Evolutionary conservation across 2,888 invertebrate species (phyloP).

Genomic region (Baccha elongata): DNA sequence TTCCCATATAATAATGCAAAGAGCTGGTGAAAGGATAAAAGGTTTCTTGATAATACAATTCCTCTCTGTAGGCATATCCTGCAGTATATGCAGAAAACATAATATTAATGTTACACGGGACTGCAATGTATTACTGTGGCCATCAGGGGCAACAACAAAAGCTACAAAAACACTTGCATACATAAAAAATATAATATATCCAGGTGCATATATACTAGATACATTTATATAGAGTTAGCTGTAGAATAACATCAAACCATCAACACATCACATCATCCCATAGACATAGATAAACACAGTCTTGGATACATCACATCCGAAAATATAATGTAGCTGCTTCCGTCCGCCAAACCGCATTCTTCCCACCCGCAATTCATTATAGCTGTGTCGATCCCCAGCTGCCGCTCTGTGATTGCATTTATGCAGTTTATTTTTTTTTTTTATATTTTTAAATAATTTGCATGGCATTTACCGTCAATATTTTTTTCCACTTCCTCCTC

Average conservation of each 20-base stretch:
- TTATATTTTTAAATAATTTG: conserved; percentile 56
- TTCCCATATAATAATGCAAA: conserved; percentile 15
- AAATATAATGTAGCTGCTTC: conserved; percentile 62
- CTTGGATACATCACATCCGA: conserved; percentile 52
- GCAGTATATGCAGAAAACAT: conserved; percentile 27
- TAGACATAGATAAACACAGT: conserved; percentile 39
- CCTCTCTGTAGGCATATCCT: conserved; percentile 18
- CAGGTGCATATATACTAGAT: conserved; percentile 31
- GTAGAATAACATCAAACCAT: conserved; percentile 39
- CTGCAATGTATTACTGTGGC: conserved; percentile 52
- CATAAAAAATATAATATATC: conserved; percentile 16
- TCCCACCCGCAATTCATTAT: conserved; percentile 34
- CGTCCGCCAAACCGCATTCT: conserved; percentile 46
- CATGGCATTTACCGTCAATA: conserved; percentile 65
- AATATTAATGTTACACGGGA: conserved; percentile 59
- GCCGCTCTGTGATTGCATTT: conserved; percentile 48
- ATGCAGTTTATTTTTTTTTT: conserved; percentile 61
- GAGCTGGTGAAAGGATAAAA: conserved; percentile 39
- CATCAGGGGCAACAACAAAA: conserved; percentile 30
- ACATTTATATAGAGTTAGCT: neutral
- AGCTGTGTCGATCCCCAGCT: conserved; percentile 31
- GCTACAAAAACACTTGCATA: conserved; percentile 1
- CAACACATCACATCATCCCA: conserved; percentile 27
- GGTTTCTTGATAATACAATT: conserved; percentile 42
- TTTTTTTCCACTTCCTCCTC: conserved; percentile 58